Evolutionary conservation across 2,797 vertebrate genomes (phyloP).

Genomic region (Cyprinodon diabolis): DNA sequence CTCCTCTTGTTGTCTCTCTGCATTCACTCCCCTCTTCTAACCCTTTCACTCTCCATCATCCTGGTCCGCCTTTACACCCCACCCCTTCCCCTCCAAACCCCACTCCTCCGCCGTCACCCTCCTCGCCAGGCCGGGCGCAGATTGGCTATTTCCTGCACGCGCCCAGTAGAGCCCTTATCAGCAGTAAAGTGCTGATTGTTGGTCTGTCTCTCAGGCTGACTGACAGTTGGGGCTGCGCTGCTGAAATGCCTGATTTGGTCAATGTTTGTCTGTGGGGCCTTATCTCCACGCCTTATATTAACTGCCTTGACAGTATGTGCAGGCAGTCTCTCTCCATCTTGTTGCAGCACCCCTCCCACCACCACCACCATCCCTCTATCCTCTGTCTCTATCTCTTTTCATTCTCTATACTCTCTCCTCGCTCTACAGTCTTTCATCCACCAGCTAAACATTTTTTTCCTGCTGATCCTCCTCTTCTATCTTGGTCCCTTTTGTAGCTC

Average conservation of each 20-base stretch:
- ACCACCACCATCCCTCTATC: slow-evolving; percentile 21
- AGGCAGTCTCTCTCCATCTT: slow-evolving; percentile 82
- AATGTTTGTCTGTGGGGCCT: slow-evolving; percentile 84
- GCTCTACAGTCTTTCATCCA: slow-evolving; percentile 51
- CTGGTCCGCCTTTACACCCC: slow-evolving; percentile 1
- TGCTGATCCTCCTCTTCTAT: slow-evolving; percentile 51
- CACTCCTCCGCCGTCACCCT: slow-evolving; percentile 45
- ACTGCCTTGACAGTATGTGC: slow-evolving; percentile 82
- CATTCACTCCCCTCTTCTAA: slow-evolving; percentile 54
- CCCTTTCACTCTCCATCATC: slow-evolving; percentile 63
- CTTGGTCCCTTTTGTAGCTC: slow-evolving; percentile 37
- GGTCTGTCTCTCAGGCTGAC: slow-evolving; percentile 84
- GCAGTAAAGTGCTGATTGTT: slow-evolving; percentile 82
- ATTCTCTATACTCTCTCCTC: slow-evolving; percentile 37
- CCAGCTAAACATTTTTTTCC: slow-evolving; percentile 44
- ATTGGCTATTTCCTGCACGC: slow-evolving; percentile 83
- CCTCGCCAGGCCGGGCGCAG: slow-evolving; percentile 68
- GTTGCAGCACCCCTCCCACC: slow-evolving; percentile 37
- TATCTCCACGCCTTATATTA: slow-evolving; percentile 86
- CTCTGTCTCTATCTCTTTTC: slow-evolving; percentile 57
- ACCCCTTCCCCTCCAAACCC: background rate
- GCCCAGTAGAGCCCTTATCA: slow-evolving; percentile 83
- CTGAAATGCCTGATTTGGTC: slow-evolving; percentile 85
- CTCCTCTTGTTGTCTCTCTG: slow-evolving; percentile 60
- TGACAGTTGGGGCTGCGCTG: slow-evolving; percentile 79